Base-by-base conservation (phyloP, 2,797 vertebrate genomes). In the Tarsius wallacei region DNA sequence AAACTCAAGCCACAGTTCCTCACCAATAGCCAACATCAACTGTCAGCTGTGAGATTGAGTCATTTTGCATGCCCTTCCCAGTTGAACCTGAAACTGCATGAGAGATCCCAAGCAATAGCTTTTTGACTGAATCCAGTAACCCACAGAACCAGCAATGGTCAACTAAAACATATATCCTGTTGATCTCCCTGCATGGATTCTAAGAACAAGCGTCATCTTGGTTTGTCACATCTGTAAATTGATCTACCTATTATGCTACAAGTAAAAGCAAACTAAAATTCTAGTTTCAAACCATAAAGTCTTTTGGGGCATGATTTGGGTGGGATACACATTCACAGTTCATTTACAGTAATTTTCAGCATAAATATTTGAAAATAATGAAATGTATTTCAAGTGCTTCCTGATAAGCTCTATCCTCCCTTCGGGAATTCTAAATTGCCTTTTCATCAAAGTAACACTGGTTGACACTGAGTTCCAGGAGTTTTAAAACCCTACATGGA, bases 331-430 rank as follows among this genome's bases (percentile, higher is more conserved):
- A 10, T 83, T 90, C 64, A 78, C 14, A 76, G 36, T 53, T 92
- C 49, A 87, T 76, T 96, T 80, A 63, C 4, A 53, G 55, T 51
- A 31, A 76, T 85, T 92, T 89, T 71, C 28, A 51, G 11, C 77
- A 96, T 68, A 95, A 90, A 76, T 82, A 85, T 88, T 68, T 88
- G 21, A 97, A 92, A 81, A 61, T 73, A 71, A 85, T 70, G n/a
- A 49, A 59, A 66, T 71, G 11, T 68, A 14, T 93, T 94, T 92
- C 24, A 89, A 86, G 55, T 19, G 17, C 8, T 73, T 81, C n/a
- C n/a, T 84, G 55, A 77, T 80, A n/a, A 88, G 47, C 14, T 94
- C 26, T 82, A 22, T 5, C 28, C 31, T 91, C n/a, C 42, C 63
- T 71, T 87, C 42, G 59, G 76, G 47, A 96, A 95, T 96, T 97